Base-by-base conservation (phyloP, 2,113 vertebrate genomes). In the Catharus fuscescens region DNA sequence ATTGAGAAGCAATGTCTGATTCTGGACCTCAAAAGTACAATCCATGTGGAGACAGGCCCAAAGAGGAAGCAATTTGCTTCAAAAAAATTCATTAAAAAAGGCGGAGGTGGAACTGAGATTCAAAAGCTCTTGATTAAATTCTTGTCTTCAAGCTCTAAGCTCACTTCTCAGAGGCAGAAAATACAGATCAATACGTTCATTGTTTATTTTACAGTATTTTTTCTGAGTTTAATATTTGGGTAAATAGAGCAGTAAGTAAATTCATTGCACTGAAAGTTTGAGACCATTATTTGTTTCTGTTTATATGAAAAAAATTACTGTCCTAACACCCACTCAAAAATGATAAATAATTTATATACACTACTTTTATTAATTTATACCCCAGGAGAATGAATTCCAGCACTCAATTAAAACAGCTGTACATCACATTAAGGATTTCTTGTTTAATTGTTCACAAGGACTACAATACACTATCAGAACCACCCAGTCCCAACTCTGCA, bases 281-380 rank as follows among this genome's bases (percentile, higher is more conserved):
- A 38, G 19, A 76, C 15, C 15, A 18, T n/a, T 69, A 28, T 48
- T 82, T 81, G 38, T 71, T 91, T 60, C 70, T 74, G 29, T 59
- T 88, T 88, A 20, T 67, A 52, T 79, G 29, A 57, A 67, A 47
- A 77, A 70, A 36, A 69, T 12, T 38, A 29, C 11, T 93, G 54
- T 26, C 48, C 56, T 80, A 28, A 74, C 36, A 87, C 12, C 28
- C 47, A 60, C 34, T n/a, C 61, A 91, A 72, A 89, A 86, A 71
- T 34, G 86, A 57, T 88, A 57, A 82, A 90, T 83, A 40, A 90
- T 92, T 79, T 70, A 60, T n/a, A 53, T 36, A 34, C 17, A 29
- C 21, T 62, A 62, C 24, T 32, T 93, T 92, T 73, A 86, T 92
- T 86, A 86, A 92, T 96, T 91, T 78, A 89, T 92, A 53, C 16